Percentiles rank a stretch among this genome's conserved stretches.
These are phyloP conservation scores for Tragopan temminckii DNA, from an alignment of 2,797 vertebrate genomes.

Conservation along the genomic window DNA sequence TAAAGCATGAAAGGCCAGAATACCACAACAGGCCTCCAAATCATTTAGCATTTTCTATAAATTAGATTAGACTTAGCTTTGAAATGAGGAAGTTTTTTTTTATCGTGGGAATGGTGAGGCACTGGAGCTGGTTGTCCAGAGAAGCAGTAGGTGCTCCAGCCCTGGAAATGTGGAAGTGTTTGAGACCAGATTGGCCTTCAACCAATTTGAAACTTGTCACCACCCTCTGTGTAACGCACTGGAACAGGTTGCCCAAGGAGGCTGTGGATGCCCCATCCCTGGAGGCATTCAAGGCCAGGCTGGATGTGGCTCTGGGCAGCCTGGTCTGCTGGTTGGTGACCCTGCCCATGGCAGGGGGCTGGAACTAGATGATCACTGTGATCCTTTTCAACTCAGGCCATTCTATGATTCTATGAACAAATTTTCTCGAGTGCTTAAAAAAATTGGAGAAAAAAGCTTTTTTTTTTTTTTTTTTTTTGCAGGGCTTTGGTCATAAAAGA, in stretches of 20 bases:
- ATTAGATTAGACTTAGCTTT: neutral
- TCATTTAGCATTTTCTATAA: neutral
- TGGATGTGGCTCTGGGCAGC: no score
- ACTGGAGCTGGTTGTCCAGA: no score
- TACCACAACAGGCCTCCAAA: neutral
- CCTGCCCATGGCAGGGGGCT: no score
- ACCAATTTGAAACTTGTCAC: neutral
- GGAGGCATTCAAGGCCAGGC: no score
- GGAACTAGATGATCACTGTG: fast-evolving
- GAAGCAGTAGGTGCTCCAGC: neutral
- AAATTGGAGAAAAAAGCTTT: neutral
- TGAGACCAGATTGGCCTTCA: neutral
- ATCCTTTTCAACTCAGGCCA: no score
- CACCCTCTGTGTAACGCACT: no score
- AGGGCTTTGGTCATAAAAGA: neutral
- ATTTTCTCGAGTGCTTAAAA: neutral
- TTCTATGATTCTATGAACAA: neutral
- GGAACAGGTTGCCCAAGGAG: no score
- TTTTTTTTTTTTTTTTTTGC: no score
- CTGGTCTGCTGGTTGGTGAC: no score
- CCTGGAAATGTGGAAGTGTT: neutral
- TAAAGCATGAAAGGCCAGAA: neutral
- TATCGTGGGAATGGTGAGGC: neutral
- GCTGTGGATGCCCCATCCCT: no score
- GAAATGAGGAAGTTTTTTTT: neutral